Evolutionary conservation across 2,888 invertebrate species (phyloP), one percentile per base, ranked within the genome.

Genomic region (Lacanobia wlatinum): DNA sequence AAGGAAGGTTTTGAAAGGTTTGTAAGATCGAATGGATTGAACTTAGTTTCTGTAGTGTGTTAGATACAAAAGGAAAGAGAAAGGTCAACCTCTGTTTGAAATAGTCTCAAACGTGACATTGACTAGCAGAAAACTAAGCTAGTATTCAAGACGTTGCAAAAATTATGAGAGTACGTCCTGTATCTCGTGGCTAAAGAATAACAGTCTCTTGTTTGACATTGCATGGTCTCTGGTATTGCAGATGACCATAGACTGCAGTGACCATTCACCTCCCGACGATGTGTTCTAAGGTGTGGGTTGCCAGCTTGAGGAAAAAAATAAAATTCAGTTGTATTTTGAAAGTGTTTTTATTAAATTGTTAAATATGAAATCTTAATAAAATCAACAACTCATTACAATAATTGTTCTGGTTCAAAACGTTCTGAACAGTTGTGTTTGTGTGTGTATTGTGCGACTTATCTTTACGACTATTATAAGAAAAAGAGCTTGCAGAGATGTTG

Each of bases 271-370:
- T 28, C 28, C 3, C 1, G 3, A 28, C 1, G 3, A 28, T 28
- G 28, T 1, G 28, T 28, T 28, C 3, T 28, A 3, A 28, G 28
- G 28, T 3, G 18, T 48, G 48, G 16, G 48, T 18, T 48, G 48
- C 48, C 48, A 48, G 16, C 43, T 5, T 0, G 2, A 2, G 23
- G 2, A 16, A 50, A 18, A 73, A 76, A 73, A 68, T 76, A 12
- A 74, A 60, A 74, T 14, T 21, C 59, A 40, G 0, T 0, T 16
- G n/a, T 64, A 53, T 72, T 82, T 81, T 9, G 52, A 78, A 80
- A 77, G 70, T 83, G 61, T 83, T 86, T 75, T 86, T 84, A 85
- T 86, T 85, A 83, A 85, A 85, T 84, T 40, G 75, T 74, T 58
- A 80, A 78, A 72, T 73, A 78, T 65, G 70, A 81, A 86, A 80